phyloP scores from a whole-genome alignment of 35 echinoderm and acorn worm genomes.

The Patiria miniata region DNA sequence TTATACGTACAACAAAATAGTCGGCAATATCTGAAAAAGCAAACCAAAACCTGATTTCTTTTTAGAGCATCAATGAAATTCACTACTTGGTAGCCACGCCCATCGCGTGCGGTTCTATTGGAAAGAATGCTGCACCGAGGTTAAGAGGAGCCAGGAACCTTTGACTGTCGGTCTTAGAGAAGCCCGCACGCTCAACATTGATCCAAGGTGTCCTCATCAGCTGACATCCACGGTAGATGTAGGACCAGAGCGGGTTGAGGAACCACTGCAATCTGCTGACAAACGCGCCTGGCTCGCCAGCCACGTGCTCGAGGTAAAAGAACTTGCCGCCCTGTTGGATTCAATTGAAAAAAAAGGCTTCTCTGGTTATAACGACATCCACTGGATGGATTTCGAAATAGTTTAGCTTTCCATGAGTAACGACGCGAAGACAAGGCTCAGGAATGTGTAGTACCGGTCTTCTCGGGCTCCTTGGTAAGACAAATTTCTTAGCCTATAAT shows the following conservation, averaged over 20 bases:
- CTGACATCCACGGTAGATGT: not conserved
- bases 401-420: too few relatives aligned
- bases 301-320: constrained; percentile 30
- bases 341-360: not conserved
- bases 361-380: too few relatives aligned
- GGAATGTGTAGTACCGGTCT: too few relatives aligned
- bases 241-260: not conserved
- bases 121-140: not conserved
- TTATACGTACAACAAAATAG: too few relatives aligned
- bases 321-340: constrained; percentile 26
- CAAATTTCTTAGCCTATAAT: too few relatives aligned
- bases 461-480: too few relatives aligned
- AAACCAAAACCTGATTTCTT: too few relatives aligned
- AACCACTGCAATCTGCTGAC: not conserved
- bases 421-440: too few relatives aligned
- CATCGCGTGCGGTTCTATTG: constrained; percentile 26
- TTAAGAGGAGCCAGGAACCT: not conserved
- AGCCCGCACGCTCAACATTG: constrained; percentile 34
- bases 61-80: too few relatives aligned
- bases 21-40: too few relatives aligned
- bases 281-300: not conserved
- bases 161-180: constrained; percentile 25
- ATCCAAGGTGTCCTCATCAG: not conserved
- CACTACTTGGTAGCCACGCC: constrained; percentile 36
- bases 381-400: too few relatives aligned